These are phyloP conservation scores for Lutjanus campechanus DNA, from an alignment of 2,797 vertebrate genomes.

Conservation along the genomic window DNA sequence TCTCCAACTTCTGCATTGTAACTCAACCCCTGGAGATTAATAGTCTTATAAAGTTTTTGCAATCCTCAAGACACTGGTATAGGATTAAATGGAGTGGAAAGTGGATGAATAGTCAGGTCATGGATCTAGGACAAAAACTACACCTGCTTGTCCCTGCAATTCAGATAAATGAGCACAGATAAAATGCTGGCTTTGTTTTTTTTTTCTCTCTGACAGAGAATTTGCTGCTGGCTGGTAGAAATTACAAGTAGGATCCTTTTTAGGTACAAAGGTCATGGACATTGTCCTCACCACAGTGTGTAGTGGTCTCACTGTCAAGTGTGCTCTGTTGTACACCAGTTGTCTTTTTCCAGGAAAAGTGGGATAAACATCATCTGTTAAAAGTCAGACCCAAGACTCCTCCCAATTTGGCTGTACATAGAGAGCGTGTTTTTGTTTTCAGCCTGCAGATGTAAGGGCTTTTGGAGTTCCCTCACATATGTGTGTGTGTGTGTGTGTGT, in stretches of 20 bases:
- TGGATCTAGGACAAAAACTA: constrained; percentile 22
- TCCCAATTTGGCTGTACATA: constrained; percentile 55
- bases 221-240: constrained; percentile 8
- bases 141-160: constrained; percentile 14
- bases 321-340: constrained; percentile 29
- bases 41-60: constrained; percentile 15
- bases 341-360: constrained; percentile 65
- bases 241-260: constrained; percentile 19
- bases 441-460: constrained; percentile 64
- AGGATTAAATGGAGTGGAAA: not conserved
- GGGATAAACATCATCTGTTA: constrained; percentile 70
- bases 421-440: constrained; percentile 67
- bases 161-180: constrained; percentile 11
- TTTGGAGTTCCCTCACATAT: constrained; percentile 64
- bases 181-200: constrained; percentile 24
- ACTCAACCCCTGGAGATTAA: constrained; percentile 2
- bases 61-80: not conserved
- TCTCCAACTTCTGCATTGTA: not conserved
- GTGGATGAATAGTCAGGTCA: not conserved
- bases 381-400: constrained; percentile 66
- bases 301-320: constrained; percentile 9
- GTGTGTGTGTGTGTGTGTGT: constrained; percentile 12
- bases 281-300: constrained; percentile 10
- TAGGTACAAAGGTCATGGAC: constrained; percentile 52
- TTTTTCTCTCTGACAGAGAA: not conserved